These are phyloP conservation scores for Caradrina clavipalpis DNA, from an alignment of 2,888 invertebrate species.

Conservation along the genomic window DNA sequence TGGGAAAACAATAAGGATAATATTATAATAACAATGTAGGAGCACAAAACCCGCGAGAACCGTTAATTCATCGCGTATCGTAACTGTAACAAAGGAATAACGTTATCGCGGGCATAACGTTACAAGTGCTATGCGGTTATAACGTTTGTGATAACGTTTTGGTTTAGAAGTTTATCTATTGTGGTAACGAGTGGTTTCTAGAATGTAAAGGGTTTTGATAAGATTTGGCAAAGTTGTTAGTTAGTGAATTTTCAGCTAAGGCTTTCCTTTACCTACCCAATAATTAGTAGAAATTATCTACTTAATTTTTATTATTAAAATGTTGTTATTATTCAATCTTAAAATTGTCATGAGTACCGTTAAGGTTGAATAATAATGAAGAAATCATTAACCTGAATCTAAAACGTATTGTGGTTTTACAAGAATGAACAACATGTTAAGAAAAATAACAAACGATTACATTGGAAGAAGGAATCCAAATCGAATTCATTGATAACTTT, in stretches of 20 bases:
- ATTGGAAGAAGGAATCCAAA: no score
- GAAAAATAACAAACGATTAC: not conserved
- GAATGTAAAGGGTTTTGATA: conserved; percentile 4
- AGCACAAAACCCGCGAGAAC: conserved; percentile 38
- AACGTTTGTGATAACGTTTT: conserved; percentile 36
- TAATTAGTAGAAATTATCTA: no score
- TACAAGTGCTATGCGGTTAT: conserved; percentile 30
- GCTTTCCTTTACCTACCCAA: no score
- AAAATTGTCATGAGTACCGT: no score
- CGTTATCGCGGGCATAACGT: conserved; percentile 40
- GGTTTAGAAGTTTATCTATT: conserved; percentile 11
- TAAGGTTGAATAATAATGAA: no score
- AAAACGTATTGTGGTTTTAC: no score
- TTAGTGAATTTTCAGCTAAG: not conserved
- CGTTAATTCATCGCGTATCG: conserved; percentile 43
- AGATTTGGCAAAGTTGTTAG: not conserved
- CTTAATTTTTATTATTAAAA: no score
- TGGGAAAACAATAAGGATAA: conserved; percentile 39
- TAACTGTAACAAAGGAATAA: conserved; percentile 43
- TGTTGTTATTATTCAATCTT: no score
- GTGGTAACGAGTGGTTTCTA: conserved; percentile 1
- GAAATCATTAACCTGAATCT: no score
- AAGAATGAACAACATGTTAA: no score
- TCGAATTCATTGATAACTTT: no score
- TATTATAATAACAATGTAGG: conserved; percentile 9